phyloP scores from a whole-genome alignment of 2,113 vertebrate genomes.

The Gymnocephalus cernua region DNA sequence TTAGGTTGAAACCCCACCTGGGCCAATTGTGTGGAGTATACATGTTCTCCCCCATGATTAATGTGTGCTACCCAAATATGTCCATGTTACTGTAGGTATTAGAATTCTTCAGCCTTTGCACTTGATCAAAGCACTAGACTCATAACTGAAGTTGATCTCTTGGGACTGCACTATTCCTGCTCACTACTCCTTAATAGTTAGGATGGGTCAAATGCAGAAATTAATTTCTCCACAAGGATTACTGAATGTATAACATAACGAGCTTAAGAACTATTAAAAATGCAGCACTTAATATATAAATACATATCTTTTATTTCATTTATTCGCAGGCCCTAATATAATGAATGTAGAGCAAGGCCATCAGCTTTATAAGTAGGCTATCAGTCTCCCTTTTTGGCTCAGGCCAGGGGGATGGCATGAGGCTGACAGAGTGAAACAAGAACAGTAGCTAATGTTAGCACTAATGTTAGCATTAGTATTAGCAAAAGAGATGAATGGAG shows the following conservation, averaged over 20 bases:
- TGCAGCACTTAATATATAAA: slow-evolving; percentile 28
- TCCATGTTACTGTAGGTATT: not conserved
- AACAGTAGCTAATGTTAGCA: slow-evolving; percentile 83
- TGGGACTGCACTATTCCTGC: not conserved
- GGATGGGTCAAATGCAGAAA: slow-evolving; percentile 1
- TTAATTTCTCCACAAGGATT: not conserved
- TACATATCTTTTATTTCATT: slow-evolving; percentile 45
- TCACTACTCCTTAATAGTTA: not conserved
- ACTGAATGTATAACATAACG: slow-evolving; percentile 18
- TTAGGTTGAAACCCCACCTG: not conserved
- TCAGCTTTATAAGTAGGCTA: slow-evolving; percentile 59
- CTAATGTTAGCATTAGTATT: slow-evolving; percentile 80
- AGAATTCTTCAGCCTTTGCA: not conserved
- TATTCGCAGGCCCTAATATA: slow-evolving; percentile 44
- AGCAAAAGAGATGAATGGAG: slow-evolving; percentile 72
- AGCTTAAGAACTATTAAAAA: slow-evolving; percentile 17
- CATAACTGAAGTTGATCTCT: not conserved
- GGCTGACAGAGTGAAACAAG: slow-evolving; percentile 77
- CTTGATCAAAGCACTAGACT: not conserved
- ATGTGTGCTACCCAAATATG: not conserved
- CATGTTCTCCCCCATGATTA: not conserved
- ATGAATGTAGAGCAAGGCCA: slow-evolving; percentile 57
- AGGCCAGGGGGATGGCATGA: slow-evolving; percentile 60
- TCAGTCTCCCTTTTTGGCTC: slow-evolving; percentile 68
- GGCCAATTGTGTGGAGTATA: not conserved